Conservation (phyloP, 1,140 invertebrate species). For the Stegodyphus mimosarum region DNA sequence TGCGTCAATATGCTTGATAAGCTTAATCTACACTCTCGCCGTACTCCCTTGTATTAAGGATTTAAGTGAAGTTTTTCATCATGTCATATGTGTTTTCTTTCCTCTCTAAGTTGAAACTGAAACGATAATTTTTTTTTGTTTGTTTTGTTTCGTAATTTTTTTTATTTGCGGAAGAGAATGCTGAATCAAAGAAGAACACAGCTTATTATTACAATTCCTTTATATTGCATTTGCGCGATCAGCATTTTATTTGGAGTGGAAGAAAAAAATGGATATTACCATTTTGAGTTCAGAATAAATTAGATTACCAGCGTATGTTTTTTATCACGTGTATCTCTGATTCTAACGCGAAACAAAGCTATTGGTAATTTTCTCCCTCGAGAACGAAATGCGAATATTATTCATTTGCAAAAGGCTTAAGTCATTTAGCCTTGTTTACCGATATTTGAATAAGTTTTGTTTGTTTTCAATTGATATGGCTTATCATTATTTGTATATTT, state of each 20-base stretch:
- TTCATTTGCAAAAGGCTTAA: neutral
- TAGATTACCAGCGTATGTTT: slow-evolving; percentile 39
- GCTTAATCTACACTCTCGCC: slow-evolving; percentile 16
- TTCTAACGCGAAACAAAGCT: slow-evolving; percentile 33
- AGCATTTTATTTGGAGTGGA: slow-evolving; percentile 32
- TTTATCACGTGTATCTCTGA: slow-evolving; percentile 43
- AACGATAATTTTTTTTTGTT: neutral
- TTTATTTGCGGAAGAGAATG: neutral
- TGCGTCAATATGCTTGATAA: slow-evolving; percentile 31
- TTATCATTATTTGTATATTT: slow-evolving; percentile 19
- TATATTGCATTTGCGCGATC: slow-evolving; percentile 27
- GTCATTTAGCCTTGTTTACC: slow-evolving; percentile 41
- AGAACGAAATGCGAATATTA: neutral
- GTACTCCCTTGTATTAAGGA: slow-evolving; percentile 17
- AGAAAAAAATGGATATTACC: slow-evolving; percentile 3
- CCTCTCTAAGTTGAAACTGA: too few species aligned
- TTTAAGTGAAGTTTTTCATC: slow-evolving; percentile 46
- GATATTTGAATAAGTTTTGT: slow-evolving; percentile 31
- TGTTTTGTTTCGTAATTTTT: neutral
- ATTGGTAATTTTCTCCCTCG: slow-evolving; percentile 12
- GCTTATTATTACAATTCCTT: slow-evolving; percentile 23
- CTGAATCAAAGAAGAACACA: slow-evolving; percentile 14
- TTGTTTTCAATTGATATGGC: slow-evolving; percentile 12
- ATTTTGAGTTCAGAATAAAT: slow-evolving; percentile 35
- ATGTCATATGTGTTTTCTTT: slow-evolving; percentile 19